Evolutionary conservation across 2,888 invertebrate genomes (phyloP).

Genomic region (Imbricaverruca yamaguchii): DNA sequence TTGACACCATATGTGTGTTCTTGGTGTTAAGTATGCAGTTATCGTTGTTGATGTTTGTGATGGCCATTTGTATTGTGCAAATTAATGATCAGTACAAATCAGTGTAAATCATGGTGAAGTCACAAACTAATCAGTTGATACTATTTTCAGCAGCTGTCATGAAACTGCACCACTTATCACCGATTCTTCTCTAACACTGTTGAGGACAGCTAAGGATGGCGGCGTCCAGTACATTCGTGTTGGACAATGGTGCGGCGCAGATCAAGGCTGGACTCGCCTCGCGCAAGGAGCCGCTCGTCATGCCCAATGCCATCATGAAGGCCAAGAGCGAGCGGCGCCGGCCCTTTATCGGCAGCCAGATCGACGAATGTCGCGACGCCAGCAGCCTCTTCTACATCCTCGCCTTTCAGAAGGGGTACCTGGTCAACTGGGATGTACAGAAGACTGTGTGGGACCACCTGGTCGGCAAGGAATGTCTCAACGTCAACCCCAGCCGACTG

Average conservation of each 20-base stretch:
- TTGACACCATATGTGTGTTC: no score
- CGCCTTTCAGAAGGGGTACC: conserved; percentile 88
- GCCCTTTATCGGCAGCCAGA: conserved; percentile 87
- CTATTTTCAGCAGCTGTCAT: no score
- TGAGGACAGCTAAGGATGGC: conserved; percentile 22
- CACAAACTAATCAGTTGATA: no score
- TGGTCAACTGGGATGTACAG: conserved; percentile 93
- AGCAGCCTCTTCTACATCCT: conserved; percentile 89
- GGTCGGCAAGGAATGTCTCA: conserved; percentile 75
- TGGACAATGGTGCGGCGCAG: conserved; percentile 83
- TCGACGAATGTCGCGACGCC: conserved; percentile 92
- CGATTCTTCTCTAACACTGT: no score
- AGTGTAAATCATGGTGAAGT: no score
- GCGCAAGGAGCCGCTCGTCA: conserved; percentile 57
- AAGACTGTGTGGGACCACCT: conserved; percentile 94
- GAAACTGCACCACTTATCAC: no score
- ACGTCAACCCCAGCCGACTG: conserved; percentile 66
- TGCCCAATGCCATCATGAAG: conserved; percentile 96
- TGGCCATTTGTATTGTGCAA: no score
- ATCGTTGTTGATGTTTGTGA: no score
- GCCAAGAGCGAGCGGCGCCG: conserved; percentile 91
- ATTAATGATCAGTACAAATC: no score
- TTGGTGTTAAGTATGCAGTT: no score
- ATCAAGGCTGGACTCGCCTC: conserved; percentile 76
- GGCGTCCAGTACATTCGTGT: conserved; percentile 48